Evolutionary conservation across 2,113 vertebrate species (phyloP), one percentile per base, ranked within the genome.

Genomic region (Syngnathoides biaculeatus): DNA sequence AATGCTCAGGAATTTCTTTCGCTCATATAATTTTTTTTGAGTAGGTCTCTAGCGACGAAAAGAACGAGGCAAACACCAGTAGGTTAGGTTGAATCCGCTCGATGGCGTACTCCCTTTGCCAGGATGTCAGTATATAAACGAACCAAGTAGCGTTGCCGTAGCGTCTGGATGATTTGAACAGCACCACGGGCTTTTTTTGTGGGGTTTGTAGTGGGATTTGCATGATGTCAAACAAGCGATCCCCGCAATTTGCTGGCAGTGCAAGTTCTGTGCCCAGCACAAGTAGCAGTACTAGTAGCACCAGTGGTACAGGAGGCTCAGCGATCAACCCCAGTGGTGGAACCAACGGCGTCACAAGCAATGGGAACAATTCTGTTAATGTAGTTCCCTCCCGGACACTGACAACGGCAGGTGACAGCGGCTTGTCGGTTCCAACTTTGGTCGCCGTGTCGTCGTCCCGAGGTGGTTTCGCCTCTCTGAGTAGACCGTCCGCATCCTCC

Each of bases 191-290:
- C 55, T 75, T 70, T 73, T 79, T 86, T 83, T 58, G 72, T 74
- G 80, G 86, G 83, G 80, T 79, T 80, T 69, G 55, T 75, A 17
- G 87, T 81, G 84, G 85, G 81, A 64, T 81, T 89, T 74, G 80
- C 74, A 81, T 68, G 69, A 93, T 93, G 92, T 92, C 92, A 73
- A 72, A 72, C 79, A 84, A 69, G 80, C 88, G 92, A 64, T 82
- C 89, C 11, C 90, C 87, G 79, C 91, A 88, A 38, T 77, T 40
- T 50, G 73, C 83, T n/a, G 82, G 83, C 2, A 86, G 84, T 65
- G 86, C 86, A 26, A 82, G 82, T 64, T 89, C 92, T 1, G 89
- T 94, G 76, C 91, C 92, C 42, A 82, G 92, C 73, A 92, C 92
- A 5, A 93, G 91, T 84, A 89, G 87, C 75, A 88, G 78, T 8